phyloP scores from a whole-genome alignment of 2,888 invertebrate species.

The Dichetophora obliterata region DNA sequence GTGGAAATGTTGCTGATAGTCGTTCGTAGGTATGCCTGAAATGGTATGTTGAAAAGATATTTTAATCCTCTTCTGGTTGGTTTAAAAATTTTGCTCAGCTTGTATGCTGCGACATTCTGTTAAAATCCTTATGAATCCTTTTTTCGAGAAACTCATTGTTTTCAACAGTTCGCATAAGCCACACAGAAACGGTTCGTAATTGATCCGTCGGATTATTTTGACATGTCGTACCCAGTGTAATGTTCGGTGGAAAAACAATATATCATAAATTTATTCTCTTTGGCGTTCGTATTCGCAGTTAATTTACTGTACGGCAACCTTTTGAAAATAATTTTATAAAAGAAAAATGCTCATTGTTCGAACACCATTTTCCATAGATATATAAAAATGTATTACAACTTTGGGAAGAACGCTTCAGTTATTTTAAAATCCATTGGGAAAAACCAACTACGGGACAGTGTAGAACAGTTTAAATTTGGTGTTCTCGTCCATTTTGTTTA shows the following conservation, averaged over 20 bases:
- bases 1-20: background rate
- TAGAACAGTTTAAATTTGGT: too few relatives aligned
- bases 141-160: conserved; percentile 16
- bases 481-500: too few relatives aligned
- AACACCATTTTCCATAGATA: too few relatives aligned
- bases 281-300: background rate
- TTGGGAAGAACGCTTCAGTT: too few relatives aligned
- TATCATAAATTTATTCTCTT: background rate
- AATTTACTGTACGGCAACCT: background rate
- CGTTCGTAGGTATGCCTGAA: too few relatives aligned
- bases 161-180: background rate
- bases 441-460: too few relatives aligned
- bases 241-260: conserved; percentile 23
- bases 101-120: conserved; percentile 9
- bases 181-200: conserved; percentile 60
- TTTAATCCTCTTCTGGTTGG: conserved; percentile 16
- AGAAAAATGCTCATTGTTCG: background rate
- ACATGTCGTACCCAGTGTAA: conserved; percentile 59
- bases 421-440: too few relatives aligned
- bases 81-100: background rate
- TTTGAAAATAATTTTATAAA: background rate
- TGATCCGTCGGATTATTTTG: conserved; percentile 67
- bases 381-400: too few relatives aligned
- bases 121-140: conserved; percentile 24
- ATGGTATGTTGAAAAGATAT: background rate